Conservation (phyloP, 2,797 vertebrate genomes). For the Smutsia gigantea region DNA sequence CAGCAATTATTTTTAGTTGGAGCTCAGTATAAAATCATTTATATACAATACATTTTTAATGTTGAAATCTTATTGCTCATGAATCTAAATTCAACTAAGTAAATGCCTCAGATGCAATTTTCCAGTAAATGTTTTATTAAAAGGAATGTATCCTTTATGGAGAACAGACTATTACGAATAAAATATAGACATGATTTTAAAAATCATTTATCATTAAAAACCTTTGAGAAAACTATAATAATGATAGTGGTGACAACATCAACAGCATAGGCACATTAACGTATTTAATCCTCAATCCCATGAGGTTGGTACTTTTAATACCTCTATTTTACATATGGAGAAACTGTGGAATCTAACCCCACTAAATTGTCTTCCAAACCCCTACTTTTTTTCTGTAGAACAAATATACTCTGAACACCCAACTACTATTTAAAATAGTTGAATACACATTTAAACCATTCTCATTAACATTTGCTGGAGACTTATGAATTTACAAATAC, state of each 20-base stretch:
- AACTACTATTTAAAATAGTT: neutral
- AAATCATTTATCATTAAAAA: neutral
- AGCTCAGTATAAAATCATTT: constrained; percentile 70
- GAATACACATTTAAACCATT: neutral
- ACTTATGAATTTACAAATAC: neutral
- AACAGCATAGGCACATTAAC: neutral
- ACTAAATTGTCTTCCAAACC: neutral
- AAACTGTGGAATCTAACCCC: neutral
- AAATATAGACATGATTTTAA: constrained; percentile 27
- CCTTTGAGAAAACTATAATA: constrained; percentile 45
- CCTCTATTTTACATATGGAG: neutral
- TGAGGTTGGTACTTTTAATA: neutral
- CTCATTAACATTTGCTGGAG: neutral
- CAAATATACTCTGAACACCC: neutral
- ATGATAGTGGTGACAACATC: neutral
- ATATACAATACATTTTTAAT: constrained; percentile 79
- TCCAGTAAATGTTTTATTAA: constrained; percentile 73
- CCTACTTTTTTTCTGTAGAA: neutral
- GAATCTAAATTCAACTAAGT: constrained; percentile 60
- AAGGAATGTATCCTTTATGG: constrained; percentile 52
- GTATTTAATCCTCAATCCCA: neutral
- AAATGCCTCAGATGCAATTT: constrained; percentile 69
- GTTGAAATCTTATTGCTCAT: constrained; percentile 63
- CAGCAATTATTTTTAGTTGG: constrained; percentile 68
- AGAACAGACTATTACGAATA: neutral